A percentile compares a stretch with the other conserved stretches of the same genome.
phyloP scores from a whole-genome alignment of 2,797 vertebrate genomes.

The Neoniphon sammara region DNA sequence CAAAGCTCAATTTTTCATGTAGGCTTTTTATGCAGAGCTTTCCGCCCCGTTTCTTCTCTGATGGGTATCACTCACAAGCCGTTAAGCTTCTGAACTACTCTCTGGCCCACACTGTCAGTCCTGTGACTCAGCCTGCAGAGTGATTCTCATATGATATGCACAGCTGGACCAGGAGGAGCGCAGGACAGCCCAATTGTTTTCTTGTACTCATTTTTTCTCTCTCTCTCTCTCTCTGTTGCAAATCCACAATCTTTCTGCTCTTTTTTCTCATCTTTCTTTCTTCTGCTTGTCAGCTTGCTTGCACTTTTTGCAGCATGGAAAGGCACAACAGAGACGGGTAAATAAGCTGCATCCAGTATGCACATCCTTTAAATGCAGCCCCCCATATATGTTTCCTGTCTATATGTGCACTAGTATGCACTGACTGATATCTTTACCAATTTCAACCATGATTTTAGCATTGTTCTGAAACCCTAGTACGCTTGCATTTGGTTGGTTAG shows the following conservation, averaged over 20 bases:
- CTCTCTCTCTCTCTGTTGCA: background rate
- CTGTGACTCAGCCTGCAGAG: slow-evolving; percentile 45
- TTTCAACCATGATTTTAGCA: background rate
- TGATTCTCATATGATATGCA: slow-evolving; percentile 53
- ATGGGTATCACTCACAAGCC: slow-evolving; percentile 70
- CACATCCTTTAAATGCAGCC: background rate
- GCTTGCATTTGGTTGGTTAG: background rate
- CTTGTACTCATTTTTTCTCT: slow-evolving; percentile 3
- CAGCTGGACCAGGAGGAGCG: slow-evolving; percentile 35
- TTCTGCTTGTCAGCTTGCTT: slow-evolving; percentile 13
- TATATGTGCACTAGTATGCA: background rate
- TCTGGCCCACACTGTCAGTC: slow-evolving; percentile 58
- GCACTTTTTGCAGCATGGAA: slow-evolving; percentile 2
- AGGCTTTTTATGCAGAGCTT: slow-evolving; percentile 54
- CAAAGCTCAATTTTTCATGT: slow-evolving; percentile 67
- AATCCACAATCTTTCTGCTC: slow-evolving; percentile 18
- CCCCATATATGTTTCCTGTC: background rate
- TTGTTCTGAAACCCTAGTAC: background rate
- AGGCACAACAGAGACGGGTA: background rate
- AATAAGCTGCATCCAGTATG: slow-evolving; percentile 2
- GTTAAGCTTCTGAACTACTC: slow-evolving; percentile 70
- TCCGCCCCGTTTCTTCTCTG: slow-evolving; percentile 68
- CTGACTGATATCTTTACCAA: background rate
- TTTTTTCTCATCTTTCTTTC: slow-evolving; percentile 20
- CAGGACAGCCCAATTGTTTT: slow-evolving; percentile 18